These are phyloP conservation scores for Merops nubicus DNA, from an alignment of 2,113 vertebrate genomes.

Conservation along the genomic window DNA sequence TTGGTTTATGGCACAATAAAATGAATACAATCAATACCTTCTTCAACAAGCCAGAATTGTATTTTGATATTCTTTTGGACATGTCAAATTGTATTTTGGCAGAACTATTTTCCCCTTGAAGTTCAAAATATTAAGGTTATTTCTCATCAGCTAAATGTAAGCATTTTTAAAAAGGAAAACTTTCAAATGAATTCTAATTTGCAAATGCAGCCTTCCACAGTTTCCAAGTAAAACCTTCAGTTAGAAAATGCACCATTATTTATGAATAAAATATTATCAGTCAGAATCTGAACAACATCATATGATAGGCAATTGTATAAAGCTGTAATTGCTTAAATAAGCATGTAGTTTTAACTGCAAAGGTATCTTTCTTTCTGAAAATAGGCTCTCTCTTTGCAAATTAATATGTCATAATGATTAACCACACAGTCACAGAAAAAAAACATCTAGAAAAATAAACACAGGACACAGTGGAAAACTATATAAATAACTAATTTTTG, in stretches of 20 bases:
- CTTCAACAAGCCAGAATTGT: background rate
- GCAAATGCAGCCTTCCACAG: background rate
- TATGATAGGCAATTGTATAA: background rate
- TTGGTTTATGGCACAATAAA: background rate
- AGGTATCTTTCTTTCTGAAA: background rate
- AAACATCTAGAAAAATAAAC: background rate
- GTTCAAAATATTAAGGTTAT: background rate
- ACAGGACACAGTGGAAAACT: background rate
- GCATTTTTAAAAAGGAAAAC: background rate
- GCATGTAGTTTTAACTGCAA: background rate
- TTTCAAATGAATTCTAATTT: background rate
- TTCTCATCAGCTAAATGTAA: background rate
- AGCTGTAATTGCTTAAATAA: background rate
- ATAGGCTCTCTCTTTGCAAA: background rate
- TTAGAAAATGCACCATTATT: background rate
- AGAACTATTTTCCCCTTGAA: background rate
- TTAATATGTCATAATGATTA: constrained; percentile 1
- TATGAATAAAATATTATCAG: background rate
- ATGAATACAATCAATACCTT: background rate
- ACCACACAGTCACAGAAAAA: background rate
- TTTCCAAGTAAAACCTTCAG: background rate
- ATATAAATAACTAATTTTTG: background rate
- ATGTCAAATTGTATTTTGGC: background rate
- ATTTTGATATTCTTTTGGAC: background rate
- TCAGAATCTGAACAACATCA: background rate